Evolutionary conservation across 2,888 invertebrate genomes (phyloP).

Genomic region (Parnassius apollo): DNA sequence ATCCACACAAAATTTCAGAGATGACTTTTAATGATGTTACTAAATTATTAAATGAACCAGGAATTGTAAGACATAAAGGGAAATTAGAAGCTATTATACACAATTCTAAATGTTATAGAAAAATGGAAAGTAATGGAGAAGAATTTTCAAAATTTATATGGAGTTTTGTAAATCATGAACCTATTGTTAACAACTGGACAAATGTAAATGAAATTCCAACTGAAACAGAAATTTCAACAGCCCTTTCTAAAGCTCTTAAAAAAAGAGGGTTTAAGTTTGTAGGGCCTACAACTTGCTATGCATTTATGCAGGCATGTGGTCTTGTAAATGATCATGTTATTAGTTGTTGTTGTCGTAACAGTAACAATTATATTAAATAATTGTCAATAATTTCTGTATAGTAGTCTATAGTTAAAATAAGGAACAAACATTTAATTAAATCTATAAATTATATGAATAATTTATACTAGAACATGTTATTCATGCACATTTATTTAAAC

Average conservation of each 20-base stretch:
- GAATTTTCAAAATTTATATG: constrained; percentile 62
- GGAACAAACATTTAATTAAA: no score
- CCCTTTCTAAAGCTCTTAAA: constrained; percentile 59
- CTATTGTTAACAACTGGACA: constrained; percentile 56
- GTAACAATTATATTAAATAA: neutral
- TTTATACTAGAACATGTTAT: no score
- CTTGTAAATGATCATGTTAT: constrained; percentile 64
- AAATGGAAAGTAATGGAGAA: constrained; percentile 55
- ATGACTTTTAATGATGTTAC: constrained; percentile 45
- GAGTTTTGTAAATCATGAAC: constrained; percentile 58
- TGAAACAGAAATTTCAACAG: constrained; percentile 47
- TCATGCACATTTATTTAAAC: no score
- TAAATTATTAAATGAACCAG: constrained; percentile 40
- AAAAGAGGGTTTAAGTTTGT: constrained; percentile 63
- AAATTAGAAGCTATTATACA: constrained; percentile 64
- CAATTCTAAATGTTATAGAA: constrained; percentile 58
- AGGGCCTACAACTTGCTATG: constrained; percentile 66
- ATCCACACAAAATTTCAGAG: constrained; percentile 50
- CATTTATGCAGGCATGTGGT: constrained; percentile 75
- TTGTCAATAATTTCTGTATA: no score
- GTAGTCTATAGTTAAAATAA: no score
- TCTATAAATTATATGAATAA: no score
- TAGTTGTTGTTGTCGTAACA: constrained; percentile 43
- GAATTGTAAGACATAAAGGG: constrained; percentile 58
- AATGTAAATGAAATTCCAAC: constrained; percentile 50